Conservation (phyloP, 2,113 vertebrate species). For the Brachyistius frenatus region DNA sequence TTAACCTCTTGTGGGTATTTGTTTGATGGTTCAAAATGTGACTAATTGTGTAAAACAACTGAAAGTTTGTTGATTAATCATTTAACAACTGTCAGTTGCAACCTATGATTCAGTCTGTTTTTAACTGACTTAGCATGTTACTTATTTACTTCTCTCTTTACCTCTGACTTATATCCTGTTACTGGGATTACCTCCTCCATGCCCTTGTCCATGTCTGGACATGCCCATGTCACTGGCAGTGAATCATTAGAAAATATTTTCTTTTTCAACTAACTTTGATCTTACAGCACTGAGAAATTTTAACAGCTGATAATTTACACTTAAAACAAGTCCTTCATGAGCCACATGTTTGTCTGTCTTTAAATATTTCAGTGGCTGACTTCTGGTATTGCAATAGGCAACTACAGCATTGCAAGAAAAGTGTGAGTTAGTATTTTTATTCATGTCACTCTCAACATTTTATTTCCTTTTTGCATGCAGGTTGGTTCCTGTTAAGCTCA, state of each 20-base stretch:
- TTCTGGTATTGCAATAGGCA: no score
- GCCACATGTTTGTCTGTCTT: neutral
- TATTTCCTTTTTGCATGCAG: constrained; percentile 56
- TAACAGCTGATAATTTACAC: no score
- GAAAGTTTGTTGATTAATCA: neutral
- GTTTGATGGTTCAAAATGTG: constrained; percentile 8
- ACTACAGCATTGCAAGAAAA: no score
- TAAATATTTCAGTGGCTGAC: neutral
- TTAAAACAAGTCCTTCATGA: no score
- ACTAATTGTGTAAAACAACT: neutral
- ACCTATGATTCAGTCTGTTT: constrained; percentile 12
- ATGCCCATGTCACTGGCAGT: neutral
- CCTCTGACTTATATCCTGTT: constrained; percentile 28
- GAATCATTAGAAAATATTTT: neutral
- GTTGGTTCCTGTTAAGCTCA: constrained; percentile 79
- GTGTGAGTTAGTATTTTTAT: no score
- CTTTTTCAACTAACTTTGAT: neutral
- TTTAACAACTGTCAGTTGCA: constrained; percentile 12
- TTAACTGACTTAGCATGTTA: constrained; percentile 12
- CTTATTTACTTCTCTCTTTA: constrained; percentile 48
- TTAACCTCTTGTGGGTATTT: neutral
- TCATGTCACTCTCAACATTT: neutral
- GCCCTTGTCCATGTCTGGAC: neutral
- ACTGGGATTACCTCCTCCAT: neutral
- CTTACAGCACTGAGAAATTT: neutral